phyloP scores from a whole-genome alignment of 2,113 vertebrate genomes.

The Sebastes fasciatus region DNA sequence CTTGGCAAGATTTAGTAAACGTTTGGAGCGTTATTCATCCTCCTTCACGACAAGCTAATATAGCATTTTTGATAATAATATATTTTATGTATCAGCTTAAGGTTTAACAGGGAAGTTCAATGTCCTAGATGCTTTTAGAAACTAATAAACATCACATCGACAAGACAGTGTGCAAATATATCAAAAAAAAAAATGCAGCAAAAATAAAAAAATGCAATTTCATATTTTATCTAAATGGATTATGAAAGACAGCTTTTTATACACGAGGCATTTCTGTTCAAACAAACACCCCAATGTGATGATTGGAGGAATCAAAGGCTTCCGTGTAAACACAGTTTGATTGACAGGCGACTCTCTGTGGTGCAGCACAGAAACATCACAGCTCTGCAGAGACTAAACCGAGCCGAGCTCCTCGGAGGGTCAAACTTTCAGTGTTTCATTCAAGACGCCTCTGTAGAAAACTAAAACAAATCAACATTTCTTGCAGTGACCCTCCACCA shows the following conservation, averaged over 20 bases:
- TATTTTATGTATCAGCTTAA: no score
- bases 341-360: not conserved
- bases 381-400: not conserved
- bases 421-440: not conserved
- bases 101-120: no score
- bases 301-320: not conserved
- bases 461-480: constrained; percentile 6
- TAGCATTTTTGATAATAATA: no score
- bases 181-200: no score
- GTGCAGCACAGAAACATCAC: not conserved
- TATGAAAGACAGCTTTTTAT: not conserved
- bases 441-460: constrained; percentile 5
- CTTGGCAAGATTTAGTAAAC: no score
- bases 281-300: not conserved
- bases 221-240: not conserved
- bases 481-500: constrained; percentile 33
- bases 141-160: no score
- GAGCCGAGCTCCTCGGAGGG: not conserved
- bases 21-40: no score
- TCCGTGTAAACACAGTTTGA: not conserved
- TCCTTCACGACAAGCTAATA: no score
- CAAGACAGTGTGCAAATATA: no score
- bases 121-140: no score
- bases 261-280: not conserved
- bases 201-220: no score